phyloP scores from a whole-genome alignment of 2,888 invertebrate species.

The Nephrotoma guestfalica region DNA sequence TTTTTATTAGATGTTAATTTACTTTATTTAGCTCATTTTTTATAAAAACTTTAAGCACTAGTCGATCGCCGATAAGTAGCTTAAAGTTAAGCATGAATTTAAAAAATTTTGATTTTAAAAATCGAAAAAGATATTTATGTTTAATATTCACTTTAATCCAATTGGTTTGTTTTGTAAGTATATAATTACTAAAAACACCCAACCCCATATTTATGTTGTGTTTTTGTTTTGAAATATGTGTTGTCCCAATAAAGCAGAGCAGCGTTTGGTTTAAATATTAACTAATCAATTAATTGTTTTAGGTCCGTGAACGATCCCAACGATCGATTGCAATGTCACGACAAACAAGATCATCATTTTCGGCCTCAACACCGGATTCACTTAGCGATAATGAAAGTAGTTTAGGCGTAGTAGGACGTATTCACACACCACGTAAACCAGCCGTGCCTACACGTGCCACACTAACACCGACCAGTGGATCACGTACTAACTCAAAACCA shows the following conservation, averaged over 20 bases:
- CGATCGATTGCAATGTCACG: constrained; percentile 84
- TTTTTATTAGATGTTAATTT: not conserved
- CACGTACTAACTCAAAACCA: constrained; percentile 58
- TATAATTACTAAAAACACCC: not conserved
- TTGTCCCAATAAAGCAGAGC: not conserved
- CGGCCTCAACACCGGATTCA: constrained; percentile 80
- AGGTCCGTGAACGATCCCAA: constrained; percentile 87
- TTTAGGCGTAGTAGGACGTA: constrained; percentile 48
- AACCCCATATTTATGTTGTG: not conserved
- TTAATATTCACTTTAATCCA: not conserved
- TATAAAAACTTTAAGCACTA: not conserved
- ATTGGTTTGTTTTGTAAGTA: not conserved
- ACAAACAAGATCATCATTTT: constrained; percentile 61
- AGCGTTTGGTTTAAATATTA: not conserved
- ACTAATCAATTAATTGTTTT: constrained; percentile 13
- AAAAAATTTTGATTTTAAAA: not conserved
- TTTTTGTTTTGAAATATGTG: not conserved
- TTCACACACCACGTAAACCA: constrained; percentile 35
- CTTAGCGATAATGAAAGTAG: constrained; percentile 76
- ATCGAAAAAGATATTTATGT: not conserved
- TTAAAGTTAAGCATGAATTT: not conserved
- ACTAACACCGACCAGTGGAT: constrained; percentile 40
- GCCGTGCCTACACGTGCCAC: constrained; percentile 7
- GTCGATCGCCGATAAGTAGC: not conserved
- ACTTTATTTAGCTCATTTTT: not conserved